Conservation (phyloP, 2,888 invertebrate genomes). For the Dione vanillae region DNA sequence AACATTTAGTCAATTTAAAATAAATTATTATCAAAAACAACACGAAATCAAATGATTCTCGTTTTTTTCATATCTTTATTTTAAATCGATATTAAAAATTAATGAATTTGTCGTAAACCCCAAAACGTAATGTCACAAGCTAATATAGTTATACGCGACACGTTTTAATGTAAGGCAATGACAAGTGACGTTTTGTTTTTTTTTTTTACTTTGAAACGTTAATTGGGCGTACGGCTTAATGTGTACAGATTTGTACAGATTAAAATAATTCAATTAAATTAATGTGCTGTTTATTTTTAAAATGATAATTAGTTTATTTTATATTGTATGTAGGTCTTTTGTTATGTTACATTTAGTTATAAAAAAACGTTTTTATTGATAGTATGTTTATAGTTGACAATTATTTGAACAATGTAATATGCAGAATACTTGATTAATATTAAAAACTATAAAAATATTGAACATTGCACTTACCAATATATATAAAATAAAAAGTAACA, state of each 20-base stretch:
- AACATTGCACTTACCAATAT: too few species aligned
- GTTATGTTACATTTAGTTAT: too few species aligned
- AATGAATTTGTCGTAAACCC: constrained; percentile 41
- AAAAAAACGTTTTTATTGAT: too few species aligned
- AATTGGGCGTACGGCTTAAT: neutral
- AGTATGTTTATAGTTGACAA: too few species aligned
- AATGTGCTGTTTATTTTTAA: neutral
- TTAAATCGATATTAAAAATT: constrained; percentile 38
- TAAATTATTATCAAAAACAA: constrained; percentile 21
- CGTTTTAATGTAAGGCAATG: constrained; percentile 25
- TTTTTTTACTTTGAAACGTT: neutral
- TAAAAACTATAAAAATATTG: too few species aligned
- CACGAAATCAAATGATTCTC: constrained; percentile 2
- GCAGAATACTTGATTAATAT: too few species aligned
- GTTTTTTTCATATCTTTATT: constrained; percentile 33
- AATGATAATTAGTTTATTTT: too few species aligned
- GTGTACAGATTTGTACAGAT: neutral
- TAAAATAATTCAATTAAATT: neutral
- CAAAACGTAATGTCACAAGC: constrained; percentile 35
- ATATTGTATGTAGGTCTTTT: too few species aligned
- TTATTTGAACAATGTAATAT: too few species aligned
- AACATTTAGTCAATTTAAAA: constrained; percentile 18
- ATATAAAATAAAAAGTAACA: too few species aligned
- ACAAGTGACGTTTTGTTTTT: constrained; percentile 1
- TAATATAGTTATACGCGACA: constrained; percentile 31